A percentile compares a stretch with the other conserved stretches of the same genome.
phyloP scores from a whole-genome alignment of 1,140 invertebrate genomes.

The Diabrotica undecimpunctata region DNA sequence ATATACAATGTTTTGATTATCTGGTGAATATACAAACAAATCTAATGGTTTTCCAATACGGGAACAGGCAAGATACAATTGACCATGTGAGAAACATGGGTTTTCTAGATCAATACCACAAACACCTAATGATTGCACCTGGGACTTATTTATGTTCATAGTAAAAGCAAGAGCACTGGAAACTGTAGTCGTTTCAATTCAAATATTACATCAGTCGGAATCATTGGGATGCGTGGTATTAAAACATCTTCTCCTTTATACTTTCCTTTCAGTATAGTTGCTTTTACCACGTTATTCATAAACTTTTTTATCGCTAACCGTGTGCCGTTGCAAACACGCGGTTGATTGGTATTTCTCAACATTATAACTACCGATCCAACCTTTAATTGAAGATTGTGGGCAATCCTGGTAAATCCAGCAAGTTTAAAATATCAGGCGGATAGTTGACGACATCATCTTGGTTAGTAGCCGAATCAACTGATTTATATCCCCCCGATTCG shows the following conservation, averaged over 20 bases:
- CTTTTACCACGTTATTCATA: too few species aligned
- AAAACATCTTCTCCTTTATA: too few species aligned
- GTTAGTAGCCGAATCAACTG: slow-evolving; percentile 20
- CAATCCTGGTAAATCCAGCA: not conserved
- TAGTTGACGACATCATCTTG: slow-evolving; percentile 20
- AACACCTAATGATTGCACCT: slow-evolving; percentile 48
- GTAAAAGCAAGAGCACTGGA: too few species aligned
- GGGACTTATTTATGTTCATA: slow-evolving; percentile 50
- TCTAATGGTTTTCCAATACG: not conserved
- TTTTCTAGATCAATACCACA: slow-evolving; percentile 40
- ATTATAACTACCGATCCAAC: too few species aligned
- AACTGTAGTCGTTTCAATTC: too few species aligned
- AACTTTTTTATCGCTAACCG: too few species aligned
- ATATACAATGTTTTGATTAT: too few species aligned
- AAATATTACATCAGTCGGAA: too few species aligned
- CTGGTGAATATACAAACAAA: too few species aligned
- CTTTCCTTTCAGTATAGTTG: too few species aligned
- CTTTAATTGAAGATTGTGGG: slow-evolving; percentile 19
- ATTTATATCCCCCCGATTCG: too few species aligned
- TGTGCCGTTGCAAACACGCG: not conserved
- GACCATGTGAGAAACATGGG: slow-evolving; percentile 31
- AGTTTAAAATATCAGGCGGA: slow-evolving; percentile 13
- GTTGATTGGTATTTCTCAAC: slow-evolving; percentile 10
- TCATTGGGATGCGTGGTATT: too few species aligned
- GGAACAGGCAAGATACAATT: not conserved